A percentile compares a stretch with the other conserved stretches of the same genome.
Conservation (phyloP, 2,113 vertebrate species). For the Neolamprologus tretocephalus region DNA sequence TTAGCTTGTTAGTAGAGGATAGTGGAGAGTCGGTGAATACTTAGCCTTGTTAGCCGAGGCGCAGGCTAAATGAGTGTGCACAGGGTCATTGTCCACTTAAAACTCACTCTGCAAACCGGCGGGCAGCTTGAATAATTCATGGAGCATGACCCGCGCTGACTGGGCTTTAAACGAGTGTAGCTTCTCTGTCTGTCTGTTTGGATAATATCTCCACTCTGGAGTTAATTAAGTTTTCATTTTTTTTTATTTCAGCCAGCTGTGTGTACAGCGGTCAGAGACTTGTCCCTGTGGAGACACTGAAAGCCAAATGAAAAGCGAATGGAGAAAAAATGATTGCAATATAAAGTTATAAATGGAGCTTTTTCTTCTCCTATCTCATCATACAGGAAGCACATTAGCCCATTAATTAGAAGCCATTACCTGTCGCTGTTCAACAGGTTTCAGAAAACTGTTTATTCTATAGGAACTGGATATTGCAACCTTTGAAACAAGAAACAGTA, state of each 20-base stretch:
- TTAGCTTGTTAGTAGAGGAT: conserved; percentile 73
- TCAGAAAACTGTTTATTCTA: neutral
- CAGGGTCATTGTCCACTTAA: conserved; percentile 75
- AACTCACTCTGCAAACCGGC: conserved; percentile 55
- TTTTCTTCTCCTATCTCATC: neutral
- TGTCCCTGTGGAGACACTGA: conserved; percentile 30
- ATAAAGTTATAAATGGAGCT: conserved; percentile 8
- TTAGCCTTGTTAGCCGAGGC: conserved; percentile 68
- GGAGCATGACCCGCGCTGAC: conserved; percentile 50
- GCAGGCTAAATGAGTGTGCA: conserved; percentile 68
- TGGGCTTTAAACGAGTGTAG: conserved; percentile 52
- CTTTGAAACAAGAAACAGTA: neutral
- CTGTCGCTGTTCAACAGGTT: neutral
- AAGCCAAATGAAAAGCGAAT: conserved; percentile 32
- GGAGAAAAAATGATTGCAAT: conserved; percentile 25
- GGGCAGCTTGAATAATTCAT: conserved; percentile 71
- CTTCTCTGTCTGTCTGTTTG: conserved; percentile 60
- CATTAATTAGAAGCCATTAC: neutral
- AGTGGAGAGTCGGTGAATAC: conserved; percentile 60
- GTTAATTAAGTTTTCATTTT: conserved; percentile 58
- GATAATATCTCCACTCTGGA: conserved; percentile 62
- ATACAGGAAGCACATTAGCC: neutral
- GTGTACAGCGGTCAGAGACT: conserved; percentile 47
- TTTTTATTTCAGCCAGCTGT: conserved; percentile 42
- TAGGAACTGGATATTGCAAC: neutral